These are phyloP conservation scores for Sebastes kiyomatsui DNA, from an alignment of 2,797 vertebrate species.

Conservation along the genomic window DNA sequence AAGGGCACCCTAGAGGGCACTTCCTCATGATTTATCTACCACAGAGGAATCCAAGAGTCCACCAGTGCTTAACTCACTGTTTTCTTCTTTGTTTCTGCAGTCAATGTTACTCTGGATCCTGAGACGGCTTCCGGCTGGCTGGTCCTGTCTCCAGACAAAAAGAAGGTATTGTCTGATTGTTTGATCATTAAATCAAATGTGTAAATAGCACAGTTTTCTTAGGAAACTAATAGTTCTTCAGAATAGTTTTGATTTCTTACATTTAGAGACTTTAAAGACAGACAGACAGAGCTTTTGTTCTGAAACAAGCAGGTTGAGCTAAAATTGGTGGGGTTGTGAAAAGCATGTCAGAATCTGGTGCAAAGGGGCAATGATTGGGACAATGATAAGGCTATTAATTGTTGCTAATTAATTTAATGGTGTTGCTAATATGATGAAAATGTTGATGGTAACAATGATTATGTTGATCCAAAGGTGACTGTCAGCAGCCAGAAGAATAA, in stretches of 20 bases:
- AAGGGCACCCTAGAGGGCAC: no score
- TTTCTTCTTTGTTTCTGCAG: slow-evolving; percentile 12
- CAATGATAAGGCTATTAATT: not conserved
- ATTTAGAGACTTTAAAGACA: not conserved
- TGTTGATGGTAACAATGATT: not conserved
- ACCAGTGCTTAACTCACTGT: not conserved
- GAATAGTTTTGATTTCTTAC: not conserved
- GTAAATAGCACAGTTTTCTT: not conserved
- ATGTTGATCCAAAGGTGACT: slow-evolving; percentile 64
- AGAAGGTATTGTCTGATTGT: slow-evolving; percentile 28
- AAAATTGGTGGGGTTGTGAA: not conserved
- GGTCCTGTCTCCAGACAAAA: slow-evolving; percentile 53
- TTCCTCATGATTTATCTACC: no score
- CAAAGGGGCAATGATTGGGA: no score
- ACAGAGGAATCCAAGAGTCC: no score
- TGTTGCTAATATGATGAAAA: not conserved
- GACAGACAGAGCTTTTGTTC: not conserved
- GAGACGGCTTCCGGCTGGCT: slow-evolving; percentile 64
- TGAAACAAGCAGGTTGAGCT: not conserved
- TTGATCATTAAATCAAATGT: not conserved
- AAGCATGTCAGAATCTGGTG: not conserved
- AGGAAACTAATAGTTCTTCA: not conserved
- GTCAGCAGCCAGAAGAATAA: slow-evolving; percentile 50
- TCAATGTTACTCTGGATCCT: slow-evolving; percentile 61
- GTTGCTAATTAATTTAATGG: not conserved